Conservation (phyloP, 2,888 invertebrate genomes). For the Drosophila mettleri region DNA sequence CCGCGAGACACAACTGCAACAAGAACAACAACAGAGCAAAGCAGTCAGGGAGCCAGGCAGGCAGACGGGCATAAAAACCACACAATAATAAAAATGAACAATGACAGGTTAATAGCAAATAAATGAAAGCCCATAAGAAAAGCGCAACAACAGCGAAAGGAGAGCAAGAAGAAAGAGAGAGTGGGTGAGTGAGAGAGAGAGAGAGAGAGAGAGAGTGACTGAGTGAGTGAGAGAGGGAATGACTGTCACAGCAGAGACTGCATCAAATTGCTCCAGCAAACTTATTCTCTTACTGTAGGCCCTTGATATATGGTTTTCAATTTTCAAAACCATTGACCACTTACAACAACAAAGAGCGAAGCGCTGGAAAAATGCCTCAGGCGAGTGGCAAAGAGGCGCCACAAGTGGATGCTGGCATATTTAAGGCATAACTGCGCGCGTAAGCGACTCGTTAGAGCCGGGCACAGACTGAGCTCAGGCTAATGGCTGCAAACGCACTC, state of each 20-base stretch:
- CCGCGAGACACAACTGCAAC: constrained; percentile 71
- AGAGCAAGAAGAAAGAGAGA: constrained; percentile 17
- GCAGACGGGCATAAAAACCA: constrained; percentile 67
- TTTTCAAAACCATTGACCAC: constrained; percentile 76
- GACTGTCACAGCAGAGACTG: constrained; percentile 23
- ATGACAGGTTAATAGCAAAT: constrained; percentile 85
- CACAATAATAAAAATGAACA: constrained; percentile 83
- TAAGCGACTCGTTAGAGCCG: constrained; percentile 27
- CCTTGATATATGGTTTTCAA: constrained; percentile 83
- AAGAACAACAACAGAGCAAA: constrained; percentile 33
- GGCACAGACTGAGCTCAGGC: constrained; percentile 24
- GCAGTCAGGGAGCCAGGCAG: constrained; percentile 7
- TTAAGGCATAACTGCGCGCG: constrained; percentile 62
- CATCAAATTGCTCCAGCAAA: constrained; percentile 32
- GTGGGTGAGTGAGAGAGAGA: constrained; percentile 19
- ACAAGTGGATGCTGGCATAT: constrained; percentile 54
- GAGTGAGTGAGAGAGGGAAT: constrained; percentile 35
- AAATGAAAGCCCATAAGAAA: constrained; percentile 83
- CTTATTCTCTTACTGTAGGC: constrained; percentile 73
- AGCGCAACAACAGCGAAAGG: constrained; percentile 36
- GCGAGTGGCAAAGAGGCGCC: constrained; percentile 28
- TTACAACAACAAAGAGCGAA: constrained; percentile 38
- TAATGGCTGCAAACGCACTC: constrained; percentile 72
- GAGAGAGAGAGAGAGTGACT: constrained; percentile 41
- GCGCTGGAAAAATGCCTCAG: constrained; percentile 33